These are phyloP conservation scores for Schlechtendalia chinensis DNA, from an alignment of 1,140 invertebrate species.

Conservation along the genomic window DNA sequence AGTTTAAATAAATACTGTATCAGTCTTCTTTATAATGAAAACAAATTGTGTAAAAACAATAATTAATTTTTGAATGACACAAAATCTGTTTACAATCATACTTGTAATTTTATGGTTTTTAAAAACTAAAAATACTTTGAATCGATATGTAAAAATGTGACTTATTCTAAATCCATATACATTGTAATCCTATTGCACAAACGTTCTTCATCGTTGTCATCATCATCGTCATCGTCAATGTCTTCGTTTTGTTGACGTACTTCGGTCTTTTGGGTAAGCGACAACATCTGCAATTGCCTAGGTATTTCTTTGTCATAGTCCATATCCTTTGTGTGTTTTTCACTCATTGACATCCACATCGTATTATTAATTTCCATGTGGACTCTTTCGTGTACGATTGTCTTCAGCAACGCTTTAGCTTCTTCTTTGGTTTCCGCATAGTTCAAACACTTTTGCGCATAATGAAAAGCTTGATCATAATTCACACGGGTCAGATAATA, in stretches of 20 bases:
- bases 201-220: not conserved
- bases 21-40: not conserved
- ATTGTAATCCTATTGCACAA: constrained; percentile 16
- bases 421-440: constrained; percentile 87
- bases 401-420: constrained; percentile 81
- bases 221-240: not conserved
- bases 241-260: not conserved
- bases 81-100: not conserved
- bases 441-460: constrained; percentile 90
- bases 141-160: not conserved
- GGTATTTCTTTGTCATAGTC: constrained; percentile 46
- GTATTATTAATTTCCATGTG: constrained; percentile 55
- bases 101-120: not conserved
- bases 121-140: not conserved
- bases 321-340: constrained; percentile 2
- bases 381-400: constrained; percentile 70
- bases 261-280: constrained; percentile 20
- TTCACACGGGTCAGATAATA: constrained; percentile 79
- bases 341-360: not conserved
- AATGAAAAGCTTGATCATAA: constrained; percentile 83
- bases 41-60: not conserved
- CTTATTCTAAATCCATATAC: not conserved
- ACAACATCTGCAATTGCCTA: constrained; percentile 34
- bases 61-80: not conserved
- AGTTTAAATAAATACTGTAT: not conserved